These are phyloP conservation scores for Alethe diademata DNA, from an alignment of 2,113 vertebrate species.

Conservation along the genomic window DNA sequence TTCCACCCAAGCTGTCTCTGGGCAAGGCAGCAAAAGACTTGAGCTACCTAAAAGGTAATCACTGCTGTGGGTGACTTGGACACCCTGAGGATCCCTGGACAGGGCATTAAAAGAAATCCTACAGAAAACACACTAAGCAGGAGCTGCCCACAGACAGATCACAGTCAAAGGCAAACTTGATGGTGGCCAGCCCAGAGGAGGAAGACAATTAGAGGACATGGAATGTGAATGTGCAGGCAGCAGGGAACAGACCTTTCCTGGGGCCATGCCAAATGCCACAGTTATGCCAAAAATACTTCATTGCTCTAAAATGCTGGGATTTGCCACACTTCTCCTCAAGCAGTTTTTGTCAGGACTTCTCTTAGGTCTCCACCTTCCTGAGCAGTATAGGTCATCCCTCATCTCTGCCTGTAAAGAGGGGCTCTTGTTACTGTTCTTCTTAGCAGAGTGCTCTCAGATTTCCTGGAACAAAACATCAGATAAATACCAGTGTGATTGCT, in stretches of 20 bases:
- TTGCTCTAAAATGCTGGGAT: not conserved
- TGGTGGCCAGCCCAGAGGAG: not conserved
- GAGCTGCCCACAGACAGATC: not conserved
- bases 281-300: not conserved
- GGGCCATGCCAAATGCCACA: not conserved
- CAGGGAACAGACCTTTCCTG: not conserved
- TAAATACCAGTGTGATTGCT: not conserved
- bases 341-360: not conserved
- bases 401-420: not conserved
- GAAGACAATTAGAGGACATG: not conserved
- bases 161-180: not conserved
- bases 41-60: not conserved
- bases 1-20: not conserved
- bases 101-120: not conserved
- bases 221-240: not conserved
- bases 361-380: not conserved
- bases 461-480: not conserved
- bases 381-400: fast-evolving
- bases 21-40: not conserved
- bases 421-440: not conserved
- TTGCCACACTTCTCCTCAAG: not conserved
- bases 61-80: not conserved
- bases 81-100: not conserved
- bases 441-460: not conserved
- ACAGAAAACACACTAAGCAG: not conserved